Percentiles rank a stretch among this genome's conserved stretches.
Evolutionary conservation across 1,140 invertebrate species (phyloP).

Genomic region (Drosophila dunni): DNA sequence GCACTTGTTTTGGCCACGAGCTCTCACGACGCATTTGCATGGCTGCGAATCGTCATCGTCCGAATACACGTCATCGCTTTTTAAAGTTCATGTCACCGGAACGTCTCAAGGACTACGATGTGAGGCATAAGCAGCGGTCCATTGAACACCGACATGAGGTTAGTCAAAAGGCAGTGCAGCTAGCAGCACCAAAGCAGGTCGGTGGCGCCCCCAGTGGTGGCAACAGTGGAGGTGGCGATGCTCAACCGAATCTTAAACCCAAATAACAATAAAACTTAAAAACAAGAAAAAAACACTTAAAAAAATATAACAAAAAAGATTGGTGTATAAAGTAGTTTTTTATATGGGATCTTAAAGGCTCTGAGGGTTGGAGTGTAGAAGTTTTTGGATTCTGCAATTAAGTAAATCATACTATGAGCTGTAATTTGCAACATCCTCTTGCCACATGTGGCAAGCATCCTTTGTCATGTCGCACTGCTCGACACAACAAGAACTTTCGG

Average conservation of each 20-base stretch:
- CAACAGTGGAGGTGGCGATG: background rate
- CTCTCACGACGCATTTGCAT: constrained; percentile 35
- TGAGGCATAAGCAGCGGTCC: constrained; percentile 4
- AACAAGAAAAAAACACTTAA: background rate
- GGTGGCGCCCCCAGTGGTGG: background rate
- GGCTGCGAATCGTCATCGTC: constrained; percentile 17
- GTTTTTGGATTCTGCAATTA: constrained; percentile 52
- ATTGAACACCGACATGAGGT: constrained; percentile 8
- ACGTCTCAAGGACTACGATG: constrained; percentile 38
- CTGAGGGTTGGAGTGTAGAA: too few species aligned
- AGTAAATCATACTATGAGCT: constrained; percentile 70
- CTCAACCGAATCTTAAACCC: background rate
- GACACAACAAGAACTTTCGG: constrained; percentile 59
- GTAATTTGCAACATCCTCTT: constrained; percentile 67
- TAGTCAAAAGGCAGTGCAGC: background rate
- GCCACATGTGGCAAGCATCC: constrained; percentile 42
- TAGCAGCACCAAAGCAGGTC: background rate
- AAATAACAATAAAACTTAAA: background rate
- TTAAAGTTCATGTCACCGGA: constrained; percentile 36
- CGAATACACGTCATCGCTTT: constrained; percentile 9
- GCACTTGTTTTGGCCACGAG: constrained; percentile 45
- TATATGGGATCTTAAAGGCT: background rate
- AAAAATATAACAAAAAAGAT: background rate
- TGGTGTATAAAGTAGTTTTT: background rate
- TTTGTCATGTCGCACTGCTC: background rate